phyloP scores from a whole-genome alignment of 37 sponge, comb jelly and placozoan genomes.

The Lycopodina hypogea region DNA sequence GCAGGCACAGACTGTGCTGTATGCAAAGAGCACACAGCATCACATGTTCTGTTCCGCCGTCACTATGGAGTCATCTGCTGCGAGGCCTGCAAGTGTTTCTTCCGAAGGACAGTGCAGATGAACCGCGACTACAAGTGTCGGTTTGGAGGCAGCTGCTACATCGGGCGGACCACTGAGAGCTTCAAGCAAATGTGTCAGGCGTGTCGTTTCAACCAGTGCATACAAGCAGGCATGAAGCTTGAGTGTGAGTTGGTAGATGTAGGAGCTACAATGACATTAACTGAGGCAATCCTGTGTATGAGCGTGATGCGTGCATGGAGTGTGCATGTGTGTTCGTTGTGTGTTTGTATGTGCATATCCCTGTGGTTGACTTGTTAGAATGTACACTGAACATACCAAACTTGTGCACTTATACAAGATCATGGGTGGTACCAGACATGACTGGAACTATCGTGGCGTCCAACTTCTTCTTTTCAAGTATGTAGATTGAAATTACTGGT shows the following conservation, averaged over 20 bases:
- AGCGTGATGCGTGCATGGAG: constrained; percentile 23
- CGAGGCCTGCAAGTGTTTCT: constrained; percentile 97
- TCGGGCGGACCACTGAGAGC: constrained; percentile 66
- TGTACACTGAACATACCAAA: too few relatives aligned
- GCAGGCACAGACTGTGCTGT: constrained; percentile 71
- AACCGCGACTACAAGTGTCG: constrained; percentile 86
- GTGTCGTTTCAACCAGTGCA: constrained; percentile 88
- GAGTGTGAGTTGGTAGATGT: constrained; percentile 61
- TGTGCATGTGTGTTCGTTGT: not conserved
- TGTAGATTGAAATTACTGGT: too few relatives aligned
- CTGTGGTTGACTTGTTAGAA: too few relatives aligned
- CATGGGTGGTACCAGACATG: too few relatives aligned
- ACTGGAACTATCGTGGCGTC: too few relatives aligned
- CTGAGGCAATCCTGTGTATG: not conserved
- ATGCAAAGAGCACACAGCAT: constrained; percentile 66
- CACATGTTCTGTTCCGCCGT: constrained; percentile 42
- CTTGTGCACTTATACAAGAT: too few relatives aligned
- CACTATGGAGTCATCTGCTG: constrained; percentile 93
- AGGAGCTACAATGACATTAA: not conserved
- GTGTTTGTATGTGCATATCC: too few relatives aligned
- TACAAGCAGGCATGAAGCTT: constrained; percentile 84
- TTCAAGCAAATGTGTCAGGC: constrained; percentile 86
- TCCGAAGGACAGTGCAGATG: constrained; percentile 91
- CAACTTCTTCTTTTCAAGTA: too few relatives aligned
- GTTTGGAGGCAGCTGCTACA: constrained; percentile 57